A percentile compares a stretch with the other conserved stretches of the same genome.
Evolutionary conservation across 1,140 invertebrate genomes (phyloP).

Genomic region (Cecropterus lyciades): DNA sequence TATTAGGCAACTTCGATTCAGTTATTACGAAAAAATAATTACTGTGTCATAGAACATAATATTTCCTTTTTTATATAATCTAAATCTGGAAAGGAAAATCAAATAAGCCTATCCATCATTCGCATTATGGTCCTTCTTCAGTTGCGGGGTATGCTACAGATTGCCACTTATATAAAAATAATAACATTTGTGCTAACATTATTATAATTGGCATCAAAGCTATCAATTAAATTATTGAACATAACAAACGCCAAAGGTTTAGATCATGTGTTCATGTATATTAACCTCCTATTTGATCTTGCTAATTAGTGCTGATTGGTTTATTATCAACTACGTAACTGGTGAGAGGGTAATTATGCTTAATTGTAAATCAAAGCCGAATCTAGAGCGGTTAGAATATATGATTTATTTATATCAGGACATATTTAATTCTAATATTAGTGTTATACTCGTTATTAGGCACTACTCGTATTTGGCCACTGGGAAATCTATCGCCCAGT

Average conservation of each 20-base stretch:
- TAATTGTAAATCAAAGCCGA: conserved; percentile 24
- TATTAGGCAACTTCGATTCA: too few relatives aligned
- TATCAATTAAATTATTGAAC: conserved; percentile 16
- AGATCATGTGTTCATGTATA: conserved; percentile 21
- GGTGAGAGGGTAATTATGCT: conserved; percentile 14
- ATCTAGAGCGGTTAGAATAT: conserved; percentile 7
- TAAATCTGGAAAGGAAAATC: too few relatives aligned
- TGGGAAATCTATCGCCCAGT: too few relatives aligned
- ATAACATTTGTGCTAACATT: not conserved
- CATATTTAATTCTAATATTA: too few relatives aligned
- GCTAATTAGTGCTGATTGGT: conserved; percentile 34
- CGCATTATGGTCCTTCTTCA: too few relatives aligned
- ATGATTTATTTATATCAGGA: not conserved
- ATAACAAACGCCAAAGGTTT: conserved; percentile 16
- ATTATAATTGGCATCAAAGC: conserved; percentile 14
- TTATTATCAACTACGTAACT: conserved; percentile 24
- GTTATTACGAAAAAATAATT: too few relatives aligned
- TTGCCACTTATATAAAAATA: not conserved
- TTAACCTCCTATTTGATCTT: conserved; percentile 34
- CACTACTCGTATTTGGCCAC: too few relatives aligned
- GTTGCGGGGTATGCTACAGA: too few relatives aligned
- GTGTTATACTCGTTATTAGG: too few relatives aligned
- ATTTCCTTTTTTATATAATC: too few relatives aligned
- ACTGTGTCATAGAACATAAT: too few relatives aligned
- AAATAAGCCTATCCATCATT: too few relatives aligned